Evolutionary conservation across 92 coral and sea anemone species (phyloP), one percentile per base, ranked within the genome.

Genomic region (Palythoa heliodiscus): DNA sequence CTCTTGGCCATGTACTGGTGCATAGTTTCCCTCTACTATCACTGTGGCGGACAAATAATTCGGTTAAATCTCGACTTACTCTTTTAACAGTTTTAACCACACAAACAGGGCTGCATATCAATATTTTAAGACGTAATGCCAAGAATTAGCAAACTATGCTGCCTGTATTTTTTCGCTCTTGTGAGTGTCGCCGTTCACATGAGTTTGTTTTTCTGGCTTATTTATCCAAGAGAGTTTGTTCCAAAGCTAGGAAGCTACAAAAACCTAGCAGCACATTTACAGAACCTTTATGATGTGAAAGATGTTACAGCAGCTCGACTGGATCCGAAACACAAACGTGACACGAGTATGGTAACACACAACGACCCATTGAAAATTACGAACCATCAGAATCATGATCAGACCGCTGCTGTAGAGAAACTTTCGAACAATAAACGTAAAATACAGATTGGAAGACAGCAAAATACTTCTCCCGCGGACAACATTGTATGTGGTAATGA

Each of bases 401-500:
- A 15, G 9, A 40, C 5, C 19, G 14, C 64, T 58, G 53, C 29
- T 4, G 25, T 11, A 17, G 20, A 50, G 38, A 37, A 43, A n/a
- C 55, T 13, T 39, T 72, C 24, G 38, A 43, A 72, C 53, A n/a
- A 14, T 3, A 72, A 43, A 15, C 76, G 9, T 24, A 43, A 39
- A 72, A 72, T 19, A 72, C 20, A 48, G 55, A 17, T n/a, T 17
- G 40, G 48, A 50, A 72, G 39, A 22, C 7, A 48, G 55, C 38
- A 72, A 71, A 35, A 71, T 37, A 11, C 17, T 50, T 52, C 63
- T 55, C 25, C 38, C 12, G 11, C 71, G 47, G 40, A 61, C 3
- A 68, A 68, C 39, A 40, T 73, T 13, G 71, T 63, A 58, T 85
- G 88, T 75, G 83, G 83, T 14, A 75, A 85, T 3, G 12, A 47